Evolutionary conservation across 2,113 vertebrate genomes (phyloP), one percentile per base, ranked within the genome.

Genomic region (Gorsachius goisagi): DNA sequence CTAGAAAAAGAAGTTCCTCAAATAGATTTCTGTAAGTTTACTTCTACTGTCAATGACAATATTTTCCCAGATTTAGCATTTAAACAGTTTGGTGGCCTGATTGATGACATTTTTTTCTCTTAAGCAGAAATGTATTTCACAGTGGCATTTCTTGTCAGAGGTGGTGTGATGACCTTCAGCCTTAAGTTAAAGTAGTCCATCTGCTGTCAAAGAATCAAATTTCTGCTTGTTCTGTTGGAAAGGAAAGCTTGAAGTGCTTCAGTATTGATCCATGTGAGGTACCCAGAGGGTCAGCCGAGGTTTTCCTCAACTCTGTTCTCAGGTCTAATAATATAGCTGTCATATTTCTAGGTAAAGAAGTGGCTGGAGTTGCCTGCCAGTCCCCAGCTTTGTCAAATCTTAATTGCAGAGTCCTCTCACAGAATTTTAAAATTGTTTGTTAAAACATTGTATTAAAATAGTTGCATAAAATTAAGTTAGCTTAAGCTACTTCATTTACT

Each of bases 1-100:
- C 98, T 41, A 99, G 98, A 96, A 99, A 98, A 97, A 98, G 98
- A 94, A 99, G 98, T 72, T 98, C 98, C 39, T 99, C 99, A 14
- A 98, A 98, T 74, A 99, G 98, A 86, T 98, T 99, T 37, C 92
- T 99, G 98, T 99, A 95, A 90, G 98, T 93, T 47, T 73, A 60
- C 37, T 28, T 8, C 4, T 53, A 30, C 50, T 45, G 12, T 60
- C 11, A 59, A 5, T 62, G 21, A 47, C 16, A 7, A 9, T 55
- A 86, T 91, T 74, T 74, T 5, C n/a, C 49, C 45, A 33, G 18
- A 60, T 69, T 64, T 82, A 59, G 64, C 7, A 63, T 63, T 86
- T 68, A 60, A 89, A 39, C 11, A 6, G 14, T 14, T 47, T 45
- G 17, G 22, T 76, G 52, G 28, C n/a, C 37, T 73, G 45, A 49